Conservation (phyloP, 2,797 vertebrate genomes). For the Argentina silus region DNA sequence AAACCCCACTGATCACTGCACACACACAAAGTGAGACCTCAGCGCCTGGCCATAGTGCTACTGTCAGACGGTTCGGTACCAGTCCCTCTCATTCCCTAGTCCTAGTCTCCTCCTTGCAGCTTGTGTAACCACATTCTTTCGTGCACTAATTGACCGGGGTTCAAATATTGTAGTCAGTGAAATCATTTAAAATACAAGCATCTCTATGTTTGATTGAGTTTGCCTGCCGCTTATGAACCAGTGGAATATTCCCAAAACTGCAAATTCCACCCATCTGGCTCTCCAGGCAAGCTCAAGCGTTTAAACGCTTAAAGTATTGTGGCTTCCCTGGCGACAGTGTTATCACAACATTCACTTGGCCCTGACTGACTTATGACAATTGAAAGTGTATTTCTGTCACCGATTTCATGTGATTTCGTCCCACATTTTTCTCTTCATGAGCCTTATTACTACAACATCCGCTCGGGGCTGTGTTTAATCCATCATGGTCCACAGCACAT, state of each 20-base stretch:
- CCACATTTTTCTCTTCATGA: slow-evolving; percentile 6
- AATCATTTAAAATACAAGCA: too few species aligned
- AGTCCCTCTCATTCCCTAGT: background rate
- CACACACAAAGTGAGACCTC: slow-evolving; percentile 54
- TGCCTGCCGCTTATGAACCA: too few species aligned
- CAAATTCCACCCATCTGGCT: too few species aligned
- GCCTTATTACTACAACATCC: slow-evolving; percentile 32
- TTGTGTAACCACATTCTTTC: background rate
- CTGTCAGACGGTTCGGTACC: slow-evolving; percentile 9
- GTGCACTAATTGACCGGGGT: too few species aligned
- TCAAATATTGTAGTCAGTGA: too few species aligned
- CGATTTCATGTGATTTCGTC: background rate
- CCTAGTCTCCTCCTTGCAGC: background rate
- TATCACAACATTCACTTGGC: too few species aligned
- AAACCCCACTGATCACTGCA: slow-evolving; percentile 52
- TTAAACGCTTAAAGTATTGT: too few species aligned
- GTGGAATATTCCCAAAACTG: too few species aligned
- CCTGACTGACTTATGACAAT: background rate
- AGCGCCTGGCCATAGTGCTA: slow-evolving; percentile 24
- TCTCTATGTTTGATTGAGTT: too few species aligned
- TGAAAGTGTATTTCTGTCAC: background rate
- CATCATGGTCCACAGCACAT: slow-evolving; percentile 25
- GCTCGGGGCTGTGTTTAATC: slow-evolving; percentile 18
- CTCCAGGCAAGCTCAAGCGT: too few species aligned
- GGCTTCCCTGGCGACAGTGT: too few species aligned